Evolutionary conservation across 92 coral and sea anemone species (phyloP).

Genomic region (Muricea muricata): DNA sequence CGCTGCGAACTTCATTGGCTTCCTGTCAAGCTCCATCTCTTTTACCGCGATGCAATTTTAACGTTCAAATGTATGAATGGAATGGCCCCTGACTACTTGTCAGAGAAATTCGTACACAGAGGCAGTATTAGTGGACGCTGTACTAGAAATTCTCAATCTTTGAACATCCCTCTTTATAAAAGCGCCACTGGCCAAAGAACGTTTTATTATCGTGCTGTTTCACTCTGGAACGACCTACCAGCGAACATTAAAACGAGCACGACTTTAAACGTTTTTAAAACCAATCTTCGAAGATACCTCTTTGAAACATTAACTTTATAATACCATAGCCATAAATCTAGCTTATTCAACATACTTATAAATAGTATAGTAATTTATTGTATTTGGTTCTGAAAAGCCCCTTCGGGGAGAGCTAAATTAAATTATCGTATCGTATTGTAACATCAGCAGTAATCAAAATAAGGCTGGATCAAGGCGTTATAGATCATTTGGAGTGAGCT

Average conservation of each 20-base stretch:
- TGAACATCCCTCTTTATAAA: not conserved
- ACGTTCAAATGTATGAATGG: slow-evolving; percentile 35
- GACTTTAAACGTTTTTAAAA: slow-evolving; percentile 18
- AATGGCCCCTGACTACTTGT: not conserved
- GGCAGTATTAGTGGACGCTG: slow-evolving; percentile 28
- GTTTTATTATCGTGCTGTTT: slow-evolving; percentile 36
- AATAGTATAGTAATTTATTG: too few relatives aligned
- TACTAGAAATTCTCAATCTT: not conserved
- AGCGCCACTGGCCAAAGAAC: slow-evolving; percentile 45
- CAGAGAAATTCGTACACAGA: slow-evolving; percentile 9
- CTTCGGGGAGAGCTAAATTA: too few relatives aligned
- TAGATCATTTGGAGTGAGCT: too few relatives aligned
- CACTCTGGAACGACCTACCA: slow-evolving; percentile 19
- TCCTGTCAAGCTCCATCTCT: slow-evolving; percentile 25
- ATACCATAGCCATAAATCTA: too few relatives aligned
- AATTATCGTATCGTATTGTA: too few relatives aligned
- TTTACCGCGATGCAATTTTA: slow-evolving; percentile 38
- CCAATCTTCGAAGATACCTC: not conserved
- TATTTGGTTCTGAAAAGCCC: too few relatives aligned
- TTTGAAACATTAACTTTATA: too few relatives aligned
- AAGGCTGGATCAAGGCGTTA: too few relatives aligned
- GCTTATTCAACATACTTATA: too few relatives aligned
- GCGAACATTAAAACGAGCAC: slow-evolving; percentile 8
- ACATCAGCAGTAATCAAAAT: too few relatives aligned
- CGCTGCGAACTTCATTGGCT: slow-evolving; percentile 21